phyloP scores from a whole-genome alignment of 2,888 invertebrate genomes.

The Epinotia bilunana region DNA sequence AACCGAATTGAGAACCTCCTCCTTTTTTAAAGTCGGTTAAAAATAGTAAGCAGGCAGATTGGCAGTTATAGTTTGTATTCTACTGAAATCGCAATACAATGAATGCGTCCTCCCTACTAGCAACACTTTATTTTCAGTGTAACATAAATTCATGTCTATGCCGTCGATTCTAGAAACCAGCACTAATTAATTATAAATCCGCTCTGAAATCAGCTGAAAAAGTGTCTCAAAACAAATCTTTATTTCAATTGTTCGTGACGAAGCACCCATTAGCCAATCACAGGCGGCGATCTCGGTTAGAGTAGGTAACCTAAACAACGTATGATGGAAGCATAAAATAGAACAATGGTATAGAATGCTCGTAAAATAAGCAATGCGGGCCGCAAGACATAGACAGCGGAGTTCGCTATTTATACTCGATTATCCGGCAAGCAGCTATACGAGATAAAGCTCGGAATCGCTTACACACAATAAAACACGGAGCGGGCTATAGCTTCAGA shows the following conservation, averaged over 20 bases:
- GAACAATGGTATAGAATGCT: constrained; percentile 53
- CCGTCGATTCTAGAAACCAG: not conserved
- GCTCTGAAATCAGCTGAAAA: constrained; percentile 36
- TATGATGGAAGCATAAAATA: constrained; percentile 52
- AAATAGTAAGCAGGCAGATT: not conserved
- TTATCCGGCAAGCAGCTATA: constrained; percentile 81
- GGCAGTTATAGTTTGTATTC: not conserved
- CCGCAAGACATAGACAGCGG: constrained; percentile 57
- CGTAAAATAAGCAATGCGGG: constrained; percentile 53
- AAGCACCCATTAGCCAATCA: constrained; percentile 32
- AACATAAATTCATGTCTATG: not conserved
- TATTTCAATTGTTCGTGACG: constrained; percentile 30
- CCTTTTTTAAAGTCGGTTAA: no score
- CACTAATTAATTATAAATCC: constrained; percentile 23
- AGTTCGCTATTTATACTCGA: constrained; percentile 74
- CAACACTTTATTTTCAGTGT: not conserved
- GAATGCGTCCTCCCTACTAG: not conserved
- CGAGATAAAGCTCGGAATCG: constrained; percentile 71
- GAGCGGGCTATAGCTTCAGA: constrained; percentile 68
- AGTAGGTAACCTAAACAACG: constrained; percentile 40
- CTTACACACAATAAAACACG: constrained; percentile 74
- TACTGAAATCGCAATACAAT: not conserved
- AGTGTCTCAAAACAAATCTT: constrained; percentile 36
- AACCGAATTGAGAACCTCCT: no score
- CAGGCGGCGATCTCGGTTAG: constrained; percentile 27